Evolutionary conservation across 2,797 vertebrate species (phyloP).

Genomic region (Danio aesculapii): DNA sequence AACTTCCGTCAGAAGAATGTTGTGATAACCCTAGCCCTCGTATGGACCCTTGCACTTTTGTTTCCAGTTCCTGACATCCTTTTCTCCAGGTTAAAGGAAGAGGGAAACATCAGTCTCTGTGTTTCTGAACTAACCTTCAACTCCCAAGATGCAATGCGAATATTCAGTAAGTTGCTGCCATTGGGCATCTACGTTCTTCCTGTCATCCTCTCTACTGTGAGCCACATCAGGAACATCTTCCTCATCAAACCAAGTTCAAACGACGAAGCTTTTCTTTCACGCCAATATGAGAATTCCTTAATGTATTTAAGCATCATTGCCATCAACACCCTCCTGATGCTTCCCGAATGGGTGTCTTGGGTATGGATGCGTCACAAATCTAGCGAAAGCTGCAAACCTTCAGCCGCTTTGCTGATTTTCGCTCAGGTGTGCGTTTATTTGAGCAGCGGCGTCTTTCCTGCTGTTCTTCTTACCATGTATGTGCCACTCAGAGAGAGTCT

Average conservation of each 20-base stretch:
- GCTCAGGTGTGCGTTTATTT: constrained; percentile 79
- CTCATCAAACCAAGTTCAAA: constrained; percentile 65
- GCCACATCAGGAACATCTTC: constrained; percentile 76
- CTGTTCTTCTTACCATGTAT: constrained; percentile 78
- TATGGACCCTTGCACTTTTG: constrained; percentile 73
- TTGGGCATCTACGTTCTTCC: constrained; percentile 72
- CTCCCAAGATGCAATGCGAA: constrained; percentile 76
- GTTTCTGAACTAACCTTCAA: constrained; percentile 70
- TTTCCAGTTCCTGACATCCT: constrained; percentile 78
- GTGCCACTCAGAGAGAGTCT: constrained; percentile 79
- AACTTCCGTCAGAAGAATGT: constrained; percentile 66
- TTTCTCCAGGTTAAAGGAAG: constrained; percentile 69
- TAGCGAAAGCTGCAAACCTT: constrained; percentile 65
- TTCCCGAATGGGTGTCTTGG: constrained; percentile 82
- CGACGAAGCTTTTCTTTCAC: constrained; percentile 60
- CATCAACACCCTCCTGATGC: constrained; percentile 76
- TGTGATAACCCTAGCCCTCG: constrained; percentile 64
- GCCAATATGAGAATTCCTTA: constrained; percentile 72
- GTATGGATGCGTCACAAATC: constrained; percentile 77
- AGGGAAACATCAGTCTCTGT: constrained; percentile 64
- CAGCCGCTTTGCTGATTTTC: constrained; percentile 71
- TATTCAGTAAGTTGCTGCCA: constrained; percentile 82
- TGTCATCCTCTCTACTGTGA: constrained; percentile 71
- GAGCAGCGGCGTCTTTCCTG: constrained; percentile 76
- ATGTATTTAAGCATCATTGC: constrained; percentile 75